Percentiles rank a stretch among this genome's conserved stretches.
These are phyloP conservation scores for Eudasyphora cyanicolor DNA, from an alignment of 2,888 invertebrate species.

Conservation along the genomic window DNA sequence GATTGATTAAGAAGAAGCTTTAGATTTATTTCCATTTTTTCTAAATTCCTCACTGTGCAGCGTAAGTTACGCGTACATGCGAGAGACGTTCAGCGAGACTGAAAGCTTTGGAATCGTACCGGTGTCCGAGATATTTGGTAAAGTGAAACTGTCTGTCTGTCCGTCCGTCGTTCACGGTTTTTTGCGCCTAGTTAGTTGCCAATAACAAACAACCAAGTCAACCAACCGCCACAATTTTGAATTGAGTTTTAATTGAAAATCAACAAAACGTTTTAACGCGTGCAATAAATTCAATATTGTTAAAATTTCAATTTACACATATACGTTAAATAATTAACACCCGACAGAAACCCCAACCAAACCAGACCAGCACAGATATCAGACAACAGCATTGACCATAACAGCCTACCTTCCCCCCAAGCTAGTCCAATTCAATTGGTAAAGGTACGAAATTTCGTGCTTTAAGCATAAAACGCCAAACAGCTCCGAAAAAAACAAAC, in stretches of 20 bases:
- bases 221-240: too few relatives aligned
- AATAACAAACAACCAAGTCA: neutral
- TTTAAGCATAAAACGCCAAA: conserved; percentile 3
- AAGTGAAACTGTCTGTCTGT: neutral
- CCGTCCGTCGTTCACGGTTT: neutral
- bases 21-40: too few relatives aligned
- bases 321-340: conserved; percentile 65
- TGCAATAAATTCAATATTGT: conserved; percentile 62
- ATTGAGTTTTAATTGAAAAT: conserved; percentile 60
- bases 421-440: neutral
- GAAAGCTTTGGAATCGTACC: too few relatives aligned
- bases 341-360: conserved; percentile 25
- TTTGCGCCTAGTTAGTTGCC: neutral
- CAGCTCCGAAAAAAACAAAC: conserved; percentile 13
- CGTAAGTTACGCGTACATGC: too few relatives aligned
- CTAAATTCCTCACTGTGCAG: too few relatives aligned
- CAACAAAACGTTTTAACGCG: conserved; percentile 61
- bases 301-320: conserved; percentile 65
- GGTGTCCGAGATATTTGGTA: neutral
- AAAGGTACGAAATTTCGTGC: conserved; percentile 33
- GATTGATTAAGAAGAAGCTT: too few relatives aligned
- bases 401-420: too few relatives aligned
- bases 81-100: too few relatives aligned
- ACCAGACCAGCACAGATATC: neutral
- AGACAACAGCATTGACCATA: neutral